Conservation (phyloP, 2,113 vertebrate genomes). For the Psephotus haematonotus region DNA sequence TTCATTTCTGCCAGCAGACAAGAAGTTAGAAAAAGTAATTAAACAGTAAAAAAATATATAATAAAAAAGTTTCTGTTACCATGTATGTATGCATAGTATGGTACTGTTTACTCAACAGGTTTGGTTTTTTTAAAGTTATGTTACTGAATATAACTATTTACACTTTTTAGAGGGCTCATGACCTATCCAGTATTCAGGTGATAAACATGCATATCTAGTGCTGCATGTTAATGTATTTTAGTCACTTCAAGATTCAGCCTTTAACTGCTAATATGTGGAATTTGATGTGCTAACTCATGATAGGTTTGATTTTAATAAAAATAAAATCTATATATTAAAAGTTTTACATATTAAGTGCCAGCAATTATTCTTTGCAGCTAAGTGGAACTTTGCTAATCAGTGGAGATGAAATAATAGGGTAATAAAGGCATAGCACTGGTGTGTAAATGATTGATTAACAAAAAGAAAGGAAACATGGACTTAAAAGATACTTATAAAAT, state of each 20-base stretch:
- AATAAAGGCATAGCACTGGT: not conserved
- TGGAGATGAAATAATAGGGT: conserved; percentile 15
- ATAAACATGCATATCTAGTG: not conserved
- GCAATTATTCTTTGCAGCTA: not conserved
- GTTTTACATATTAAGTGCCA: not conserved
- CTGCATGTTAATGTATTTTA: not conserved
- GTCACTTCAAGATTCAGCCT: not conserved
- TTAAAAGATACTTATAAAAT: not conserved
- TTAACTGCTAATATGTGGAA: not conserved
- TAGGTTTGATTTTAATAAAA: not conserved
- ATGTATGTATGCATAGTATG: not conserved
- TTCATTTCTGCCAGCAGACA: not conserved
- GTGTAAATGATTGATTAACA: conserved; percentile 13
- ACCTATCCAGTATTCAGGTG: accelerated
- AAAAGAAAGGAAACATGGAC: not conserved
- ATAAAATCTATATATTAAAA: not conserved
- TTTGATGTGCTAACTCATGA: not conserved
- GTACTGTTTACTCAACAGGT: not conserved
- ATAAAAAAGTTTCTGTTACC: not conserved
- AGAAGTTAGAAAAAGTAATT: not conserved
- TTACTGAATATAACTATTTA: not conserved
- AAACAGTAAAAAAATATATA: not conserved
- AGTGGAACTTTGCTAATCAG: not conserved
- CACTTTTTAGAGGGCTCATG: not conserved
- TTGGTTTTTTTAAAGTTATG: not conserved